phyloP scores from a whole-genome alignment of 2,113 vertebrate genomes.

The Datnioides undecimradiatus region DNA sequence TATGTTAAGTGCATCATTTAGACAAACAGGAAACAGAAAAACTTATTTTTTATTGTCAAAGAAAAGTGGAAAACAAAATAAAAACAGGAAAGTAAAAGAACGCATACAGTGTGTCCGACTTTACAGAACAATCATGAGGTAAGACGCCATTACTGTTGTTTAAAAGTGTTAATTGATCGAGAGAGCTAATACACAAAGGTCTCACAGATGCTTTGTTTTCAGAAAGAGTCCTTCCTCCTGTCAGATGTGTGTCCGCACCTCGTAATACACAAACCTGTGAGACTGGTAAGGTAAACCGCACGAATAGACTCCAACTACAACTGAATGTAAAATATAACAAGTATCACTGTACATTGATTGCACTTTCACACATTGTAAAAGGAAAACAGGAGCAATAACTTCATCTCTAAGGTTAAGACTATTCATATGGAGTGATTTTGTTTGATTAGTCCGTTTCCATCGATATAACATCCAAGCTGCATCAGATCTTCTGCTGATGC shows the following conservation, averaged over 20 bases:
- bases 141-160: slow-evolving; percentile 24
- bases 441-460: slow-evolving; percentile 23
- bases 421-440: slow-evolving; percentile 22
- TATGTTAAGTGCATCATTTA: neutral
- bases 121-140: slow-evolving; percentile 57
- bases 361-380: slow-evolving; percentile 58
- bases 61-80: slow-evolving; percentile 53
- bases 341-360: slow-evolving; percentile 55
- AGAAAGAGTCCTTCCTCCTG: slow-evolving; percentile 16
- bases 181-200: slow-evolving; percentile 35
- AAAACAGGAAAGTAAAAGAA: slow-evolving; percentile 36
- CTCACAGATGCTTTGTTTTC: neutral
- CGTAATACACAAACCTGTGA: slow-evolving; percentile 19
- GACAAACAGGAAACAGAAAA: slow-evolving; percentile 15
- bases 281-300: slow-evolving; percentile 34
- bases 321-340: slow-evolving; percentile 26
- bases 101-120: slow-evolving; percentile 22
- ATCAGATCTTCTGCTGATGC: neutral
- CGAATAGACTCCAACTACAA: slow-evolving; percentile 1
- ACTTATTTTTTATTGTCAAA: slow-evolving; percentile 55
- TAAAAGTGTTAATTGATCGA: slow-evolving; percentile 27
- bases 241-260: neutral
- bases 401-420: neutral
- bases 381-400: neutral
- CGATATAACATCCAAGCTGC: neutral